Evolutionary conservation across 1,140 invertebrate genomes (phyloP), one percentile per base, ranked within the genome.

Genomic region (Drosophila mojavensis): DNA sequence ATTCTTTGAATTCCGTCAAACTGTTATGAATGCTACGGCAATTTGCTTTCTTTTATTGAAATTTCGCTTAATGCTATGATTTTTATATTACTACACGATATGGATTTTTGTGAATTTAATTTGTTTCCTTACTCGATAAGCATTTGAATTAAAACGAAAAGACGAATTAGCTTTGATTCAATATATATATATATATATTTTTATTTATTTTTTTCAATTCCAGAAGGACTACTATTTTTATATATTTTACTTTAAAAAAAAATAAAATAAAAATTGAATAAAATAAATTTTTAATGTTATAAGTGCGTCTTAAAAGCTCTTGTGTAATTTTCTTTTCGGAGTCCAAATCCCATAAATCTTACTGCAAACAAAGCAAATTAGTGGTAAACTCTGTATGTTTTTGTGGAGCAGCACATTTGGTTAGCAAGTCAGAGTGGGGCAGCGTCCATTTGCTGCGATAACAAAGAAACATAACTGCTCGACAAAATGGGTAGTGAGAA

Each of bases 371-470:
- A 60, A 39, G 36, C 41, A 53, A 36, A 59, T 33, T 39, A 55
- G 41, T 66, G 48, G 55, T 60, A 51, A 45, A 59, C 24, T 28
- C 4, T 7, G 24, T 13, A 33, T 15, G 28, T 9, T 39, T 39
- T 11, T 39, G 2, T 39, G 11, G 36, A 39, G 36, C 11, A 39
- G 2, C 36, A 11, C 11, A 39, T 39, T 11, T 39, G 36, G 36
- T 39, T 39, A 39, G 10, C 13, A 39, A 39, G 10, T 11, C 61
- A 58, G 45, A 48, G 45, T 3, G 17, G 17, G 28, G 28, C 17
- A 36, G 45, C 17, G 45, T 70, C 48, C 78, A 80, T 69, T 81
- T 64, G 53, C 41, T 36, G 43, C 54, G 81, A 83, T 83, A 83
- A 83, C 60, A 58, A 50, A 47, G 15, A 68, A 79, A 76, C 51